Conservation (phyloP, 1,140 invertebrate genomes). For the Trypoxylus dichotomus region DNA sequence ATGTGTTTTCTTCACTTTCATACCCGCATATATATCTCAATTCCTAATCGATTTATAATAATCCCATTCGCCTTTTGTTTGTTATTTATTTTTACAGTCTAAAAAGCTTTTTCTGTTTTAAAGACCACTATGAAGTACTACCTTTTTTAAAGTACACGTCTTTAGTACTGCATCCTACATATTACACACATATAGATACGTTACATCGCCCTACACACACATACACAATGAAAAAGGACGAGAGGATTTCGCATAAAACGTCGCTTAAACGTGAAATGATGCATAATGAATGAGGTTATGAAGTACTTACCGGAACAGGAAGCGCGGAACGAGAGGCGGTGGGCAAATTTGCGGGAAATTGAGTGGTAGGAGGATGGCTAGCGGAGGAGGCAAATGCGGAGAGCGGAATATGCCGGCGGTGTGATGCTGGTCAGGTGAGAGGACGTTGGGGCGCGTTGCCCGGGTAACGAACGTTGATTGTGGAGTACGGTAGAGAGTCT, state of each 20-base stretch:
- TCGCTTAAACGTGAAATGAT: conserved; percentile 43
- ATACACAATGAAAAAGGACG: conserved; percentile 40
- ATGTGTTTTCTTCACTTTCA: too few species aligned
- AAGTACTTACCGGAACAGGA: conserved; percentile 41
- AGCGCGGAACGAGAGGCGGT: conserved; percentile 31
- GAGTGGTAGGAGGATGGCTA: neutral
- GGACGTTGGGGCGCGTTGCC: neutral
- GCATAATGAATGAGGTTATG: conserved; percentile 44
- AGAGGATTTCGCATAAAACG: conserved; percentile 38
- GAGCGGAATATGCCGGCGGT: neutral
- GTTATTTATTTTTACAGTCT: too few species aligned
- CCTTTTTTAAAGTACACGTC: too few species aligned
- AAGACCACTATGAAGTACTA: too few species aligned
- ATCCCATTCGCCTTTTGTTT: too few species aligned
- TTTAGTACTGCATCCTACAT: too few species aligned
- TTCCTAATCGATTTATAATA: too few species aligned
- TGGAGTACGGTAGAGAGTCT: too few species aligned
- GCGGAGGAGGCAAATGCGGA: neutral
- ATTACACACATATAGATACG: neutral
- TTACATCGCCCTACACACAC: neutral
- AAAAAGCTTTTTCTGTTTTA: too few species aligned
- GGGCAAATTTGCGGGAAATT: neutral
- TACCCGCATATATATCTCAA: too few species aligned
- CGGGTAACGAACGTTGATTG: too few species aligned
- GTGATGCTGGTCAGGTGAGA: neutral